Base-by-base conservation (phyloP, 2,113 vertebrate species). In the Tringa solitaria region DNA sequence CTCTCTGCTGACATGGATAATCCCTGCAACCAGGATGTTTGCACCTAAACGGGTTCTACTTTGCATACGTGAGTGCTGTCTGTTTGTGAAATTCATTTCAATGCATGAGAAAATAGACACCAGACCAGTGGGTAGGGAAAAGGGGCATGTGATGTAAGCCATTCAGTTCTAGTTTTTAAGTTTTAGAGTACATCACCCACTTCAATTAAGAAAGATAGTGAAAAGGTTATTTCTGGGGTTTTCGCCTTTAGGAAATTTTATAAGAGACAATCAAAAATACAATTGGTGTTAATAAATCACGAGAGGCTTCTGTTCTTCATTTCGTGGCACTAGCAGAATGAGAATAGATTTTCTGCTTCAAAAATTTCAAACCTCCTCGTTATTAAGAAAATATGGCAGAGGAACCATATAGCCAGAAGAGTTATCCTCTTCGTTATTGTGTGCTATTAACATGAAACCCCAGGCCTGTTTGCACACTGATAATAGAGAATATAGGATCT, bases 281-380 rank as follows among this genome's bases (percentile, higher is more conserved):
- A 85, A 72, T 56, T 84, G 64, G 68, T 92, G 96, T 83, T 95
- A 97, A 97, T 90, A 97, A 94, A 96, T 94, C 89, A 90, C 6
- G 6, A 68, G 65, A 96, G 27, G 27, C 68, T 94, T 73, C 63
- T 33, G 70, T 70, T 64, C 53, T 87, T 92, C 67, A 94, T 94
- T 92, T 92, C 96, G 68, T 96, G 69, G 69, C 76, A 79, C 63
- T 35, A 76, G 8, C 26, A 95, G 56, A 96, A 94, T 86, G 68
- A 95, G 84, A 89, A 43, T 68, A 90, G 61, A 90, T 97, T 89
- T 95, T 84, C 43, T 74, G 54, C 87, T 92, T 95, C 91, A 93
- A 43, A 54, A 79, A 90, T 86, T 82, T 94, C 86, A 93, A 60
- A 81, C 14, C 23, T 69, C 27, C 56, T 90, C 70, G 70, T 59